Evolutionary conservation across 2,888 invertebrate genomes (phyloP), one percentile per base, ranked within the genome.

Genomic region (Heliconius ismenius): DNA sequence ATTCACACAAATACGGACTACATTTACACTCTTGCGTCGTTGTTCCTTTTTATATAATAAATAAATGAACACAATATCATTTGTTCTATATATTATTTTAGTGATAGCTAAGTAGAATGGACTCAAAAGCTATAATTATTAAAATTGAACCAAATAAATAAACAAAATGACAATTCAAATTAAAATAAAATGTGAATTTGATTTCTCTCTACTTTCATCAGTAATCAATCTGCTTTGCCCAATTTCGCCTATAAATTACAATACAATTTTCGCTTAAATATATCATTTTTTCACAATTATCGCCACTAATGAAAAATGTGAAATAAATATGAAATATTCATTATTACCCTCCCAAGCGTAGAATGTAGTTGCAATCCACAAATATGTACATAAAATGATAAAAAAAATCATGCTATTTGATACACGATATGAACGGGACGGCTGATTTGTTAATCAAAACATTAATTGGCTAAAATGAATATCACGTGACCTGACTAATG

Each of bases 381-480:
- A 39, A 24, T 65, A 65, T 74, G 24, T 74, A 77, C 58, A 79
- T 54, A 75, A 76, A 73, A 73, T 70, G n/a, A 58, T 58, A 10
- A 10, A 39, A 58, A 58, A 10, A 65, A 69, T n/a, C 39, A 73
- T 63, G 64, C 54, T 69, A 74, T 70, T 74, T 72, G 36, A 78
- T 70, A 76, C 67, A 79, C 78, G 78, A 81, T 78, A 80, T 80
- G 79, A 80, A 79, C 72, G 80, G 81, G 81, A 81, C 81, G 81
- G 81, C 69, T 81, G 79, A 39, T 79, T 79, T 65, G 43, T 79
- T 75, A 76, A 69, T 80, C 65, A 73, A 74, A 58, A 77, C 69
- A 70, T 43, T 72, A 70, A 76, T 76, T 79, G 69, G 76, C 76
- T 75, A 76, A 67, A 74, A 60, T 70, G 75, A 77, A 75, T 74